Percentiles rank a stretch among this genome's conserved stretches.
Evolutionary conservation across 2,113 vertebrate genomes (phyloP).

Genomic region (Picathartes gymnocephalus): DNA sequence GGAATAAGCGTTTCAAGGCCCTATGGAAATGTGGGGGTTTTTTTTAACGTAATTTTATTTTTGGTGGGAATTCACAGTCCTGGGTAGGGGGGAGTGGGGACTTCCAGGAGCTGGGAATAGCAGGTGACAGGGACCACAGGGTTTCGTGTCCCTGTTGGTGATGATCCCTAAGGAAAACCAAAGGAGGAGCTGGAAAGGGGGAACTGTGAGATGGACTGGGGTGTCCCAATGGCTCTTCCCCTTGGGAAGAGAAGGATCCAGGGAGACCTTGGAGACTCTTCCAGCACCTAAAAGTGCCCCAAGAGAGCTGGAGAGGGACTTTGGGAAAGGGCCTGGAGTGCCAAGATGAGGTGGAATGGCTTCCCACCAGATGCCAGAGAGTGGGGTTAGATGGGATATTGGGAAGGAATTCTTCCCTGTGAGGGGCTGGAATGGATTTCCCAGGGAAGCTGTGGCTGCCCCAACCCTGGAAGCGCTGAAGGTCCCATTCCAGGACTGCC

Average conservation of each 20-base stretch:
- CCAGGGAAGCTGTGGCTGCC: not conserved
- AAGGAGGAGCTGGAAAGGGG: not conserved
- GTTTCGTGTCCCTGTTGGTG: not conserved
- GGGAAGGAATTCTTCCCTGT: not conserved
- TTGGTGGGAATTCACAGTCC: not conserved
- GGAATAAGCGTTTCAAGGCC: not conserved
- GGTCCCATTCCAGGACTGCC: not conserved
- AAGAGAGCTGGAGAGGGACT: not conserved
- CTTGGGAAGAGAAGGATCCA: not conserved
- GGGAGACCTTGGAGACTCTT: not conserved
- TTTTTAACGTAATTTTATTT: not conserved
- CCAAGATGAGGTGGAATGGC: not conserved
- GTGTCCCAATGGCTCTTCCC: not conserved
- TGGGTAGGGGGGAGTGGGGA: not conserved
- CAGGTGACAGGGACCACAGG: not conserved
- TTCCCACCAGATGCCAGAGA: not conserved
- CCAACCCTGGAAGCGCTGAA: not conserved
- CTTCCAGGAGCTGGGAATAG: not conserved
- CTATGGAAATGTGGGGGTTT: not conserved
- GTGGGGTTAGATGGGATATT: not conserved
- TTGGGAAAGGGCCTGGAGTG: not conserved
- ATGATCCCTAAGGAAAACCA: not conserved
- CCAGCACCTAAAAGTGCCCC: not conserved
- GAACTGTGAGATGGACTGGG: not conserved
- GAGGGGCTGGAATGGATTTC: not conserved